Evolutionary conservation across 2,888 invertebrate genomes (phyloP).

Genomic region (Adineta ricciae): DNA sequence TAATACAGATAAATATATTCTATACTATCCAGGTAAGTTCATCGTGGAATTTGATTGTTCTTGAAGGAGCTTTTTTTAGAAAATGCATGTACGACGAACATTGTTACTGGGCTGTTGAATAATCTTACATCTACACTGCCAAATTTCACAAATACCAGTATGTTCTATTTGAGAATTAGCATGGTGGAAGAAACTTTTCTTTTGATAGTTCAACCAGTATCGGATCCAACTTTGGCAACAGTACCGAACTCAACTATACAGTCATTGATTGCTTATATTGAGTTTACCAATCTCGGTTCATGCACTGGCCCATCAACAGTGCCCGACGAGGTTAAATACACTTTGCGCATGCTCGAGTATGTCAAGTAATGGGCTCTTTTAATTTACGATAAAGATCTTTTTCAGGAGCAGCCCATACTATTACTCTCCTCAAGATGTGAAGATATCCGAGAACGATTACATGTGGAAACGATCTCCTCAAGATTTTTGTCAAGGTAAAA

Average conservation of each 20-base stretch:
- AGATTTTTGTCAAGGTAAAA: conserved; percentile 30
- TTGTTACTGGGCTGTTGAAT: not conserved
- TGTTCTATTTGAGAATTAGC: not conserved
- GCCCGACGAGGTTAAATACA: not conserved
- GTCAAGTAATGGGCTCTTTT: not conserved
- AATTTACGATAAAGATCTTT: too few relatives aligned
- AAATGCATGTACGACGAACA: not conserved
- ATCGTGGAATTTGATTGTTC: not conserved
- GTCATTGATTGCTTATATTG: not conserved
- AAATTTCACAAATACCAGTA: not conserved
- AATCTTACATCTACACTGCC: not conserved
- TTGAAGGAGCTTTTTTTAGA: not conserved
- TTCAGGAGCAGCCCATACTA: not conserved
- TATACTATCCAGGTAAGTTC: not conserved
- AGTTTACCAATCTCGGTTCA: not conserved
- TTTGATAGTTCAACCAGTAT: not conserved
- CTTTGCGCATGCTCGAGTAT: not conserved
- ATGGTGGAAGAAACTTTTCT: not conserved
- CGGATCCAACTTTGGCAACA: not conserved
- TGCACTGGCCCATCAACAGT: not conserved
- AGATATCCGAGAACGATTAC: not conserved
- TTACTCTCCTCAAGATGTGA: not conserved
- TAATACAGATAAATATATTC: not conserved
- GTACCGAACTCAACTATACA: not conserved
- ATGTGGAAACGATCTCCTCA: conserved; percentile 28